phyloP scores from a whole-genome alignment of 2,888 invertebrate genomes.

The Macrophya alboannulata region DNA sequence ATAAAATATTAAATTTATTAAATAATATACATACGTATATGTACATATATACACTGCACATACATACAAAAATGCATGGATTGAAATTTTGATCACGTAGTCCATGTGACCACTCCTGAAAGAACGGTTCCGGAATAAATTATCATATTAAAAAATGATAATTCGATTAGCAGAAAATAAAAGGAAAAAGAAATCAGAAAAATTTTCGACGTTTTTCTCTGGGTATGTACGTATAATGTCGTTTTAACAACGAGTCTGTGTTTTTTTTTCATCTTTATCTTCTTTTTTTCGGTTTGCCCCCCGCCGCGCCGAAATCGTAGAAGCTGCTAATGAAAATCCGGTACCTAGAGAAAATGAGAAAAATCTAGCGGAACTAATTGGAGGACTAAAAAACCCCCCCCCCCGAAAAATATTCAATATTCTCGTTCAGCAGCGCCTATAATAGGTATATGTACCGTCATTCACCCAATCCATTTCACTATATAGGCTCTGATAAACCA shows the following conservation, averaged over 20 bases:
- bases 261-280: background rate
- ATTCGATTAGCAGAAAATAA: background rate
- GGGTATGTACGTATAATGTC: background rate
- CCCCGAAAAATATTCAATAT: conserved; percentile 6
- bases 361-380: background rate
- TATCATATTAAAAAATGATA: background rate
- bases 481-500: background rate
- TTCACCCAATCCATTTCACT: background rate
- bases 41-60: background rate
- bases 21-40: background rate
- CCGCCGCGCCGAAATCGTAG: background rate
- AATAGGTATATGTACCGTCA: background rate
- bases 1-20: background rate
- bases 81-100: conserved; percentile 19
- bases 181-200: background rate
- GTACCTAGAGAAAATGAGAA: background rate
- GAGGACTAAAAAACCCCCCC: background rate
- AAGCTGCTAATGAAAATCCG: background rate
- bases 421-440: background rate
- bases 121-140: conserved; percentile 1
- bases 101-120: background rate
- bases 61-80: background rate
- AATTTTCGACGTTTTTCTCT: background rate
- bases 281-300: background rate
- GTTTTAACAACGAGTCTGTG: background rate